These are phyloP conservation scores for Falco concolor DNA, from an alignment of 2,797 vertebrate species.

Conservation along the genomic window DNA sequence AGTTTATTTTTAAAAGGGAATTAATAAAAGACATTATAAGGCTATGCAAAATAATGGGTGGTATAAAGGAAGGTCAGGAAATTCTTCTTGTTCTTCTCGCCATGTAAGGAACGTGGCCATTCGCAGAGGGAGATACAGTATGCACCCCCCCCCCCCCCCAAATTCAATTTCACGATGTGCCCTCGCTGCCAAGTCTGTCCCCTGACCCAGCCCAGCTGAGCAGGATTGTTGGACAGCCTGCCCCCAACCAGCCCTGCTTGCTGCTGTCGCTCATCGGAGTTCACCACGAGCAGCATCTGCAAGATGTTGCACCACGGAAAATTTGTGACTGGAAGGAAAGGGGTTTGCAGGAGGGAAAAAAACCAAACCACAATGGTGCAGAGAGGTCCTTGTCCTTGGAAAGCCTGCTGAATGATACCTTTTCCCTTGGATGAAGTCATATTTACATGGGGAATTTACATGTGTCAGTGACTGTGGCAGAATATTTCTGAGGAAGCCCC, in stretches of 20 bases:
- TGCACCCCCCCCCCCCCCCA: background rate
- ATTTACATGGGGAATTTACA: background rate
- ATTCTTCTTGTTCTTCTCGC: background rate
- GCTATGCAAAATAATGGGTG: background rate
- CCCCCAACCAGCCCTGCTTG: background rate
- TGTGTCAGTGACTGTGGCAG: background rate
- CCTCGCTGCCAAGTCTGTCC: background rate
- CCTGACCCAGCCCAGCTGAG: background rate
- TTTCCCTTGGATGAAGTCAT: background rate
- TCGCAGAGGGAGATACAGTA: background rate
- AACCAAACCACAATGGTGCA: background rate
- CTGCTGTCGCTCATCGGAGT: background rate
- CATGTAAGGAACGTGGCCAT: background rate
- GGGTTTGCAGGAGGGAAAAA: background rate
- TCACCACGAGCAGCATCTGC: fast-evolving
- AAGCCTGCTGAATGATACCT: background rate
- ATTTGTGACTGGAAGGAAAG: background rate
- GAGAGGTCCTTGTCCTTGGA: background rate
- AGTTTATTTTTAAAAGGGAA: background rate
- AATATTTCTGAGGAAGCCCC: slow-evolving; percentile 12
- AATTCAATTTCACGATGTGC: background rate
- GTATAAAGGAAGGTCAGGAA: background rate
- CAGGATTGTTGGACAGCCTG: background rate
- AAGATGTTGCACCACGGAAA: background rate
- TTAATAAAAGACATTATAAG: background rate